These are phyloP conservation scores for Chromobotia macracanthus DNA, from an alignment of 2,797 vertebrate species.

Conservation along the genomic window DNA sequence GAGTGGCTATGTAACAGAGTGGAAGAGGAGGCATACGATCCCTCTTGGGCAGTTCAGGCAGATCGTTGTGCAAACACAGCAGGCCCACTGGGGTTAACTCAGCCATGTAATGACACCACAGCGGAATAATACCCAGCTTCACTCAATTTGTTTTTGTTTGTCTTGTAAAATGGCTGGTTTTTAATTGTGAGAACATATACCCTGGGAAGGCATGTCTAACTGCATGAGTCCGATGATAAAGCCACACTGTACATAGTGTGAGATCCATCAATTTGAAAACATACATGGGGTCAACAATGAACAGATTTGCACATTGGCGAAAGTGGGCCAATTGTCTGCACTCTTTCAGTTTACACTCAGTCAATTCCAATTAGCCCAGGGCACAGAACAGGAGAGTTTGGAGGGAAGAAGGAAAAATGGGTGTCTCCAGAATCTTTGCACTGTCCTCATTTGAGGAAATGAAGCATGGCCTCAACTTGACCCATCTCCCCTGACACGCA, in stretches of 20 bases:
- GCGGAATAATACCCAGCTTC: slow-evolving; percentile 55
- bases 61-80: slow-evolving; percentile 74
- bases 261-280: no score
- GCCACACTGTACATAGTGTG: neutral
- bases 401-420: slow-evolving; percentile 35
- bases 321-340: slow-evolving; percentile 53
- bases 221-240: neutral
- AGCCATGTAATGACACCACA: slow-evolving; percentile 75
- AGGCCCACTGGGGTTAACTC: slow-evolving; percentile 66
- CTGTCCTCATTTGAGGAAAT: slow-evolving; percentile 77
- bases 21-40: slow-evolving; percentile 50
- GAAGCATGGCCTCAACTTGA: slow-evolving; percentile 65
- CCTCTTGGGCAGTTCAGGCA: slow-evolving; percentile 63
- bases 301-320: slow-evolving; percentile 18
- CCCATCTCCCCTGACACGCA: slow-evolving; percentile 44
- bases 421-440: slow-evolving; percentile 69
- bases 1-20: slow-evolving; percentile 54
- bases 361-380: slow-evolving; percentile 54
- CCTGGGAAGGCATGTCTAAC: neutral
- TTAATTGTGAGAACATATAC: slow-evolving; percentile 31
- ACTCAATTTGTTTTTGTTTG: slow-evolving; percentile 54
- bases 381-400: slow-evolving; percentile 15
- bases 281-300: neutral
- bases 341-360: slow-evolving; percentile 49
- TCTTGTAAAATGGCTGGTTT: slow-evolving; percentile 37